Base-by-base conservation (phyloP, 2,113 vertebrate species). In the Paramormyrops kingsleyae region DNA sequence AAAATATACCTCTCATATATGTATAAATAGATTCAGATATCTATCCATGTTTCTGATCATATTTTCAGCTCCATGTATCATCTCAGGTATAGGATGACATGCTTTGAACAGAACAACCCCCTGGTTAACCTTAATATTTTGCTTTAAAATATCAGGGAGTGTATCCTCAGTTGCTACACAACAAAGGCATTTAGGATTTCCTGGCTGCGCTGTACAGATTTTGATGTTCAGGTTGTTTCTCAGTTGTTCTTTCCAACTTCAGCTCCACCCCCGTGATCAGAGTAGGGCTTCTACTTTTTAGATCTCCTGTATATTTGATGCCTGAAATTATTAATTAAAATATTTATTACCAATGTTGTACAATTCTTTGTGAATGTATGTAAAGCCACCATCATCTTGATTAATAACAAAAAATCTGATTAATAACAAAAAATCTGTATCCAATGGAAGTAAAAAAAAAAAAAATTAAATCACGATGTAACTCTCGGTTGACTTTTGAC, bases 71-170 rank as follows among this genome's bases (percentile, higher is more conserved):
- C 93, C 94, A 92, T 92, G 93, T 94, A 91, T 94, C 93, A 97
- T 95, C 95, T 97, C 95, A 96, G 95, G 95, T 95, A 92, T 92
- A 94, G 95, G 91, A 92, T 92, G 59, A 66, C 56, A 89, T 91
- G 93, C 92, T 94, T 90, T 91, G 84, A 92, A 92, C 91, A 93
- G 89, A 89, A 91, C 89, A 87, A 90, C 90, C 83, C 91, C 90
- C 91, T 15, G 42, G 50, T 59, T 88, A 56, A 46, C 4, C 89
- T 12, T 83, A 47, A 21, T 77, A 88, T 70, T 52, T 87, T 9
- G 44, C 50, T 27, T 62, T 83, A 47, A 83, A 87, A n/a, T 49
- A 85, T 27, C 46, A 35, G 35, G 49, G 4, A 49, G 17, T 50
- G 49, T 80, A 52, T 46, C 39, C 52, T 24, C 56, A 59, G 13